A percentile compares a stretch with the other conserved stretches of the same genome.
phyloP scores from a whole-genome alignment of 2,113 vertebrate genomes.

The Chionis minor region DNA sequence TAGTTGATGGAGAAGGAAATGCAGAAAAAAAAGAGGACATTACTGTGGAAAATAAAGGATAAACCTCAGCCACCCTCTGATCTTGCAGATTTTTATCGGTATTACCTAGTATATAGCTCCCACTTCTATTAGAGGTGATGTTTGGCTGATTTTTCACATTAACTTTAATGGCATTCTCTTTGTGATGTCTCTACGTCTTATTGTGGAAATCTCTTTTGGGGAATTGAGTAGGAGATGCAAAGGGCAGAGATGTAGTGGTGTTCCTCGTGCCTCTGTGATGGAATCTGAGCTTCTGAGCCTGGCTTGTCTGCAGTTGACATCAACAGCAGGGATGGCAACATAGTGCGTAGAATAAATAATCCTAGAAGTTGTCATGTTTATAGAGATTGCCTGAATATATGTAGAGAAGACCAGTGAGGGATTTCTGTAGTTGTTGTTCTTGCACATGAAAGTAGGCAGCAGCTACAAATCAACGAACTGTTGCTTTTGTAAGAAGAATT shows the following conservation, averaged over 20 bases:
- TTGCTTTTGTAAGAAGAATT: conserved; percentile 11
- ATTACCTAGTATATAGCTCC: neutral
- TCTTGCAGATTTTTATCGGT: neutral
- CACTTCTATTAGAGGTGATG: neutral
- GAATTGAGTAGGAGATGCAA: conserved; percentile 6
- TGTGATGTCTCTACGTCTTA: neutral
- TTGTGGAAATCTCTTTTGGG: neutral
- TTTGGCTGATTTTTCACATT: conserved; percentile 41
- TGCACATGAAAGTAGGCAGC: conserved; percentile 16
- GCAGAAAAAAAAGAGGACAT: neutral
- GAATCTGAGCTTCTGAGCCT: conserved; percentile 27
- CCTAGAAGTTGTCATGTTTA: neutral
- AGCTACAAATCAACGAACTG: neutral
- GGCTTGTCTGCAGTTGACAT: conserved; percentile 14
- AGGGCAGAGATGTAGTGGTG: neutral
- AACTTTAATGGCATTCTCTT: conserved; percentile 57
- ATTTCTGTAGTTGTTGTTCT: conserved; percentile 38
- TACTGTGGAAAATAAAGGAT: neutral
- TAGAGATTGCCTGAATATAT: conserved; percentile 27
- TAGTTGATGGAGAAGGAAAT: neutral
- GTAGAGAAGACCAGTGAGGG: neutral
- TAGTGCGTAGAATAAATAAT: neutral
- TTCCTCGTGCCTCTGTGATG: neutral
- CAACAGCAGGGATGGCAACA: neutral
- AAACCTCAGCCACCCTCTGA: neutral